Base-by-base conservation (phyloP, 2,888 invertebrate genomes). In the Volucella bombylans region DNA sequence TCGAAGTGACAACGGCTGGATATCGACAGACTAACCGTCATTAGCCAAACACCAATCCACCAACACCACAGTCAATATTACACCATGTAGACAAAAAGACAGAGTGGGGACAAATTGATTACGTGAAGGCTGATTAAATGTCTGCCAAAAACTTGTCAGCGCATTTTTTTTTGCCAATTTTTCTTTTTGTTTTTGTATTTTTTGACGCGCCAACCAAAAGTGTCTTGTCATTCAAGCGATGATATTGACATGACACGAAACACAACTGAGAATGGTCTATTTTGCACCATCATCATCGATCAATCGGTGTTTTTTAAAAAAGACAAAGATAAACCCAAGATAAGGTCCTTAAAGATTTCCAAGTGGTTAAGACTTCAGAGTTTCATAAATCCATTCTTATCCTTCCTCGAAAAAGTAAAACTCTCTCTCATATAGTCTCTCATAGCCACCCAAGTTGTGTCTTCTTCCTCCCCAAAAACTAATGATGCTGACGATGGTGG, bases 51-150 rank as follows among this genome's bases (percentile, higher is more conserved):
- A 39, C 55, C 61, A 68, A 4, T 31, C 31, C 31, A 31, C 6
- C 31, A 31, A 31, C 6, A 6, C 18, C 61, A 38, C 47, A 18
- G n/a, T 38, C 54, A 45, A 68, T 15, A 49, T 15, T 50, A 45
- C 31, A 55, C 45, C 45, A 54, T 38, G 43, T 62, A 49, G 65
- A 54, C 15, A 78, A 4, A n/a, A 23, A 55, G 2, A 43, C 10
- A 52, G 12, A 52, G 55, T 23, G 65, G 80, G 77, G 76, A 85
- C 81, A 85, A 85, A 85, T 85, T 85, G 85, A 81, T 85, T 76
- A 81, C 85, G 67, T 81, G 85, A 85, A 77, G 77, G 67, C 85
- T 85, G 85, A 85, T 85, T 81, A 85, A 80, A 85, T 81, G 71
- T 81, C 81, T 81, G 85, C 76, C 81, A 77, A 77, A 81, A 68